These are phyloP conservation scores for Cebidichthys violaceus DNA, from an alignment of 2,113 vertebrate genomes.

Conservation along the genomic window DNA sequence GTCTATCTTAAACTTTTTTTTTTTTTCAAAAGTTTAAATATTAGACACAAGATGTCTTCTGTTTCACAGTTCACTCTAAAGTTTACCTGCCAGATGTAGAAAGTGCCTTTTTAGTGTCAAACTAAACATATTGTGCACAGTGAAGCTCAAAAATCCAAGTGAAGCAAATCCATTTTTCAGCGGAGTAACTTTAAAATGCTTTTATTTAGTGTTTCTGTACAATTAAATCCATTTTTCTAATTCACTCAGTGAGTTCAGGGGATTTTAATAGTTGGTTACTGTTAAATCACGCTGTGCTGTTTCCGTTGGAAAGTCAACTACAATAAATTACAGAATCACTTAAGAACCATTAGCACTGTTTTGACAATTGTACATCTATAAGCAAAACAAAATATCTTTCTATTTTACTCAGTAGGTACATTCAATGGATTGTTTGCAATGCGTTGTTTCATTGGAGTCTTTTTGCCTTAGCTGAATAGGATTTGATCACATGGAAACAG, in stretches of 20 bases:
- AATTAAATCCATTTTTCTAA: constrained; percentile 24
- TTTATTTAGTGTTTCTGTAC: constrained; percentile 1
- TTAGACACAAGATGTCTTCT: neutral
- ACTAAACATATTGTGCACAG: too few relatives aligned
- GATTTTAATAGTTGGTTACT: constrained; percentile 15
- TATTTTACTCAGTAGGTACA: constrained; percentile 1
- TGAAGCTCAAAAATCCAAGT: neutral
- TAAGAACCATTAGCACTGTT: constrained; percentile 36
- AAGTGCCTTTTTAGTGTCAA: too few relatives aligned
- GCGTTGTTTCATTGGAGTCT: neutral
- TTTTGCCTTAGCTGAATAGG: neutral
- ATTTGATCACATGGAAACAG: neutral
- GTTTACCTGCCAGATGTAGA: neutral
- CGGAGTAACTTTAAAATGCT: neutral
- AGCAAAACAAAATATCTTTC: constrained; percentile 28
- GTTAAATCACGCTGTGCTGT: constrained; percentile 16
- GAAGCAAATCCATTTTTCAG: neutral
- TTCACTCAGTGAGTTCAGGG: constrained; percentile 7
- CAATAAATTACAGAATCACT: constrained; percentile 15
- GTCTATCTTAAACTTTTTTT: neutral
- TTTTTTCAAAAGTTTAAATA: too few relatives aligned
- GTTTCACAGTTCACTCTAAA: neutral
- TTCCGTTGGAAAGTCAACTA: constrained; percentile 10
- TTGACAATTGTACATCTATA: constrained; percentile 23
- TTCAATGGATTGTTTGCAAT: constrained; percentile 11